These are phyloP conservation scores for Meiosimyza platycephala DNA, from an alignment of 2,888 invertebrate genomes.

Conservation along the genomic window DNA sequence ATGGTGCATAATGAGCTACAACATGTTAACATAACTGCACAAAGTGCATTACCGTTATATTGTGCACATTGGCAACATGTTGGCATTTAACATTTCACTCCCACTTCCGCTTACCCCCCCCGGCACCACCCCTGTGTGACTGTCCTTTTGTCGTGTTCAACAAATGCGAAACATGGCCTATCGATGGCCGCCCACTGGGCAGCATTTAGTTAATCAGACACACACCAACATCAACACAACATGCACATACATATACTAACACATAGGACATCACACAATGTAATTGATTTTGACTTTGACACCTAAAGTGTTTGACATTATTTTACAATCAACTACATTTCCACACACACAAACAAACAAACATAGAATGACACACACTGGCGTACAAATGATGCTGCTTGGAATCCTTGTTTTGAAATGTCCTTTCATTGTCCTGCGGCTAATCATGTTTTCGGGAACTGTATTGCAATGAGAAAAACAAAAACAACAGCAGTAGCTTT, in stretches of 20 bases:
- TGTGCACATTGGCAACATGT: conserved; percentile 23
- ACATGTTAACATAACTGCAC: conserved; percentile 51
- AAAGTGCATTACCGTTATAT: conserved; percentile 47
- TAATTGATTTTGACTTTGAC: conserved; percentile 38
- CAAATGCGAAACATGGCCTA: conserved; percentile 28
- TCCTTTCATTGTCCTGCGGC: conserved; percentile 13
- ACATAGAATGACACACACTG: neutral
- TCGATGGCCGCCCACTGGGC: conserved; percentile 8
- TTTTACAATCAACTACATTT: conserved; percentile 30
- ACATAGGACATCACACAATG: conserved; percentile 24
- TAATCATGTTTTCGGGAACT: neutral
- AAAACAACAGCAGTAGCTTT: too few relatives aligned
- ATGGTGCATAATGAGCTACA: conserved; percentile 51
- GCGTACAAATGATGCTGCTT: conserved; percentile 11
- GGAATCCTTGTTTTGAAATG: conserved; percentile 9
- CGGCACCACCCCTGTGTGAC: neutral
- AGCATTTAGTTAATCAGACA: conserved; percentile 23
- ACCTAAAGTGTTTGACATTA: conserved; percentile 43
- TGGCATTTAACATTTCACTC: neutral
- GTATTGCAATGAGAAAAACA: too few relatives aligned
- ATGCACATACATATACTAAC: conserved; percentile 6
- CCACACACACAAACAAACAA: conserved; percentile 25
- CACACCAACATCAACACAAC: conserved; percentile 22
- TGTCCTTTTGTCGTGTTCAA: conserved; percentile 11
- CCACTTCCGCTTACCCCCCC: neutral